phyloP scores from a whole-genome alignment of 2,888 invertebrate species.

The Mallateleia sp. region DNA sequence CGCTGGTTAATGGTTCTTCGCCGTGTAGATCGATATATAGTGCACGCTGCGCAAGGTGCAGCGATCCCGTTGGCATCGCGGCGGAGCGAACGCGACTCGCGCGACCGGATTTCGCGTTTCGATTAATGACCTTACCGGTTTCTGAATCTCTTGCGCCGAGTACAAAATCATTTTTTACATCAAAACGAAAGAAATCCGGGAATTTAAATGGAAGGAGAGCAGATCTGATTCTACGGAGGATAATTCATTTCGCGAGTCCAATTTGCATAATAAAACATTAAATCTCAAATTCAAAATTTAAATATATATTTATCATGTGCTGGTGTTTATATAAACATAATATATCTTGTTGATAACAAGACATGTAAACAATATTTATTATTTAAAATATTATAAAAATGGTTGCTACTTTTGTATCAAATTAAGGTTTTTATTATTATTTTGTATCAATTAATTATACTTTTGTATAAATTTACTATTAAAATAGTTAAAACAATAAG shows the following conservation, averaged over 20 bases:
- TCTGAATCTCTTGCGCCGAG: constrained; percentile 51
- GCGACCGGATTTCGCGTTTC: constrained; percentile 77
- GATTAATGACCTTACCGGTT: constrained; percentile 78
- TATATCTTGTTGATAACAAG: too few species aligned
- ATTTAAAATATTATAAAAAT: too few species aligned
- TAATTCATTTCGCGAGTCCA: not conserved
- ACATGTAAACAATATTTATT: too few species aligned
- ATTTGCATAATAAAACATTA: not conserved
- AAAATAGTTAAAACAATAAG: too few species aligned
- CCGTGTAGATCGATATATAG: constrained; percentile 82
- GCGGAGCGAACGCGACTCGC: constrained; percentile 70
- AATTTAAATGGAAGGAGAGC: constrained; percentile 19
- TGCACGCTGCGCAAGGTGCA: constrained; percentile 75
- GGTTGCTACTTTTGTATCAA: too few species aligned
- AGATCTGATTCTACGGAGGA: not conserved
- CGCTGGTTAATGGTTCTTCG: constrained; percentile 82
- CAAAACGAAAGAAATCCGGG: constrained; percentile 40
- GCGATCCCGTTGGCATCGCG: constrained; percentile 67
- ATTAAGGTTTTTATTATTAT: too few species aligned
- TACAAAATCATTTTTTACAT: constrained; percentile 16
- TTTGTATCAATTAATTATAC: too few species aligned
- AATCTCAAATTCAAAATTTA: not conserved
- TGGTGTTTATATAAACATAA: too few species aligned
- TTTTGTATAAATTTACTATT: too few species aligned
- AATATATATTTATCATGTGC: too few species aligned